These are phyloP conservation scores for Microchirus variegatus DNA, from an alignment of 2,797 vertebrate species.

Conservation along the genomic window DNA sequence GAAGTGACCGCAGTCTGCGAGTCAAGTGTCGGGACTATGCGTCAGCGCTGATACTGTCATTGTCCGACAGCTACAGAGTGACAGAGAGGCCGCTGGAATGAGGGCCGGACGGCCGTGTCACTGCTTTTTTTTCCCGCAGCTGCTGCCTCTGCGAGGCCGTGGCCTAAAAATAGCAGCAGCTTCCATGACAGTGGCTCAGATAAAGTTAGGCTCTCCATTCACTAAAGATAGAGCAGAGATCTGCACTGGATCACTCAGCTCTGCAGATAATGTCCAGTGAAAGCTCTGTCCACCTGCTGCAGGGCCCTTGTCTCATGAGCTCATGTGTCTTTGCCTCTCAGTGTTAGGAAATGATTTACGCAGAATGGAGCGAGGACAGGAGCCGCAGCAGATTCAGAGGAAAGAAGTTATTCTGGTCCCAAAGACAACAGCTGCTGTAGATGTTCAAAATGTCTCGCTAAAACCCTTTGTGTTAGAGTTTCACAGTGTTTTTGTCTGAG, in stretches of 20 bases:
- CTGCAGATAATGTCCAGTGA: constrained; percentile 53
- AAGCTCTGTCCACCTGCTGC: constrained; percentile 44
- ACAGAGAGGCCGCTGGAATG: constrained; percentile 11
- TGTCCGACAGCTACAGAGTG: constrained; percentile 50
- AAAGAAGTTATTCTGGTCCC: no score
- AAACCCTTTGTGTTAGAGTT: not conserved
- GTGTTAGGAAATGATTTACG: constrained; percentile 15
- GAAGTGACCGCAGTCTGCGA: constrained; percentile 28
- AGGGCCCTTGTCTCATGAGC: constrained; percentile 37
- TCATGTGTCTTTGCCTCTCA: constrained; percentile 18
- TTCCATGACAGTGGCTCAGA: constrained; percentile 75
- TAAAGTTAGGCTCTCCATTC: constrained; percentile 78
- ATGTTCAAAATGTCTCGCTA: not conserved
- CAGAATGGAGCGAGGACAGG: not conserved
- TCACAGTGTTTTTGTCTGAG: no score
- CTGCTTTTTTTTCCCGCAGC: constrained; percentile 83
- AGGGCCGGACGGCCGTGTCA: constrained; percentile 57
- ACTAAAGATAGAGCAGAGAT: constrained; percentile 78
- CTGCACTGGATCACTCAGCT: constrained; percentile 67
- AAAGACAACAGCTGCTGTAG: not conserved
- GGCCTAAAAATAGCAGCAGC: constrained; percentile 81
- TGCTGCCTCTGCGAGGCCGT: constrained; percentile 71
- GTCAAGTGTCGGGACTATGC: constrained; percentile 14
- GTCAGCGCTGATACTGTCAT: constrained; percentile 59
- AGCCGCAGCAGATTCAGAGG: not conserved